Conservation (phyloP, 2,797 vertebrate genomes). For the Emys orbicularis region DNA sequence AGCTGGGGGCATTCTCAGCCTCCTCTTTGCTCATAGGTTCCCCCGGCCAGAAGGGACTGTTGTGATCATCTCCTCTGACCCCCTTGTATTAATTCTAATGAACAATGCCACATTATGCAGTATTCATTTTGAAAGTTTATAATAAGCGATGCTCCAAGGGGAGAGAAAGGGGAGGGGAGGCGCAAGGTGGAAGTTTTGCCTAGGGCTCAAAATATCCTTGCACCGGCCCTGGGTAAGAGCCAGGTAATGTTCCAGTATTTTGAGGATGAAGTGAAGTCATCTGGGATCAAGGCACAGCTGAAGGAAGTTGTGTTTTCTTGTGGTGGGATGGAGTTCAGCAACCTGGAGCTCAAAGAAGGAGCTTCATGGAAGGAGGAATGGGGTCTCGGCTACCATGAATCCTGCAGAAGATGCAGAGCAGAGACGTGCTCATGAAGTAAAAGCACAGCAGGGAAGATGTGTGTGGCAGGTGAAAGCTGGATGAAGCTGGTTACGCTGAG, state of each 20-base stretch:
- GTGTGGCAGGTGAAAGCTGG: neutral
- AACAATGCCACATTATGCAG: no score
- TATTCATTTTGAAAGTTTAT: no score
- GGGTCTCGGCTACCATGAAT: accelerated
- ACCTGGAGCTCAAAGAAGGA: neutral
- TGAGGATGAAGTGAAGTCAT: neutral
- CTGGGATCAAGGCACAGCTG: neutral
- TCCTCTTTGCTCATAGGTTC: no score
- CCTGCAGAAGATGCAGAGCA: neutral
- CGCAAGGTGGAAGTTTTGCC: no score
- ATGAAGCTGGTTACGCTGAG: accelerated
- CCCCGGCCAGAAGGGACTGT: no score
- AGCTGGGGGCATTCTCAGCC: no score
- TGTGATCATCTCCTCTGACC: no score
- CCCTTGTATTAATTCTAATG: no score
- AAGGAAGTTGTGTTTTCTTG: neutral
- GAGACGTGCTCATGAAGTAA: neutral
- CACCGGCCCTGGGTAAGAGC: neutral
- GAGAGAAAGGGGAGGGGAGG: no score
- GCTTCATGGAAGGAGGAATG: accelerated
- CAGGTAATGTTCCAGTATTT: neutral
- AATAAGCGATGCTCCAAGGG: no score
- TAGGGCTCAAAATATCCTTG: no score
- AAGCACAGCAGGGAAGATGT: accelerated
- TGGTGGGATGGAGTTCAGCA: neutral